A percentile compares a stretch with the other conserved stretches of the same genome.
These are phyloP conservation scores for Arctocebus calabarensis DNA, from an alignment of 2,797 vertebrate genomes.

Conservation along the genomic window DNA sequence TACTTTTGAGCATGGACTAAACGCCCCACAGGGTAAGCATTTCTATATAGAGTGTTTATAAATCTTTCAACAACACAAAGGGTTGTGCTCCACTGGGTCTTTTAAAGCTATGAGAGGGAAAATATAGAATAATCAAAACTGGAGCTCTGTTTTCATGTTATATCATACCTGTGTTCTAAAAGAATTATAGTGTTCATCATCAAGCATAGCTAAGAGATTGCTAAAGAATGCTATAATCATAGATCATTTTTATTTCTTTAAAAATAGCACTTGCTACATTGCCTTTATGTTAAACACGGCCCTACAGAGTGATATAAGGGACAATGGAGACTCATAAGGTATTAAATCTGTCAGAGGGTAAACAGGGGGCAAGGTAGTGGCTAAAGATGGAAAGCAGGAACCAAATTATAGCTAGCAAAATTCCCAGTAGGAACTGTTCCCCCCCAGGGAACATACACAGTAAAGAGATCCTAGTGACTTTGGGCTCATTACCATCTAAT, in stretches of 20 bases:
- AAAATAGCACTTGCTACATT: background rate
- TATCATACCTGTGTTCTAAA: background rate
- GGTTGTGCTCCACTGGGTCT: background rate
- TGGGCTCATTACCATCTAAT: too few relatives aligned
- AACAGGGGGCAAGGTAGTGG: too few relatives aligned
- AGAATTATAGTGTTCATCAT: background rate
- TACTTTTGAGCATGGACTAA: background rate
- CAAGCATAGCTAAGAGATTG: background rate
- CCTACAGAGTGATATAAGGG: too few relatives aligned
- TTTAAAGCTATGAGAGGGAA: constrained; percentile 19
- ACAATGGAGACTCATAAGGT: too few relatives aligned
- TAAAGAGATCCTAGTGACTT: too few relatives aligned
- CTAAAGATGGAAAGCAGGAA: too few relatives aligned
- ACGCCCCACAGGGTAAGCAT: background rate
- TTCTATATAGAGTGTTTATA: background rate
- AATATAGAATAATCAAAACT: background rate
- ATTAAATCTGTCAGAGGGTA: too few relatives aligned
- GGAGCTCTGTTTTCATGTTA: background rate
- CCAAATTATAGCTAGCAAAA: too few relatives aligned
- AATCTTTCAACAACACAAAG: background rate
- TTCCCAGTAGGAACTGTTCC: too few relatives aligned
- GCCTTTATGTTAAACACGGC: background rate
- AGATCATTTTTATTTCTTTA: background rate
- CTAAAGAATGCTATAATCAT: background rate
- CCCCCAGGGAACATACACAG: too few relatives aligned